Evolutionary conservation across 2,113 vertebrate species (phyloP), one percentile per base, ranked within the genome.

Genomic region (Myotis davidii): DNA sequence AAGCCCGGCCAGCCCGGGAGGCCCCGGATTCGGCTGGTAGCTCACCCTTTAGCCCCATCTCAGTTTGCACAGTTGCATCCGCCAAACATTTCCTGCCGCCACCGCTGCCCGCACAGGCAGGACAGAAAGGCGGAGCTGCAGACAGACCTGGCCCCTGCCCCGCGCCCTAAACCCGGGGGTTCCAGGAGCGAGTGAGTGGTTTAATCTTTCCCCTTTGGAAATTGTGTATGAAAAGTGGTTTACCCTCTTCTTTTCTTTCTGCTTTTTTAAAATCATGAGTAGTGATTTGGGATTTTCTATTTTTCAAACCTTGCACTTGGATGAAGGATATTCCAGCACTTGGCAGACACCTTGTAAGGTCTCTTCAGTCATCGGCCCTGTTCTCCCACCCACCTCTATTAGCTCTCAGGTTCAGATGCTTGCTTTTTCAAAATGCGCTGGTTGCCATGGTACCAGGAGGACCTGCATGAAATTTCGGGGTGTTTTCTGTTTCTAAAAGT

Each of bases 41-140:
- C 54, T 87, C 39, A 61, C 45, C 85, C 94, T 79, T 50, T 42
- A 32, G 18, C 88, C 27, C 87, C 88, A 87, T 82, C 34, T 89
- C 69, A 54, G 95, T 98, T 97, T 98, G 95, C 94, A 95, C 96
- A 96, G 97, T 98, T 95, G 95, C 61, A 94, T 97, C 95, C 83
- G 88, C 94, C 86, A 64, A 91, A 91, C 90, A 70, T 94, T 98
- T 98, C 97, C 97, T 97, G 96, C 65, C 20, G 42, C 67, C 56
- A 21, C 87, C 18, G 42, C 72, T 3, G 37, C 45, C 10, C 17
- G 34, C 59, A 37, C 39, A 16, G 61, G 73, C 50, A 4, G 48
- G 74, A 6, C 34, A 74, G 48, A 93, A 94, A 95, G 72, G 10
- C 73, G 20, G 21, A 37, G 61, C 56, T 81, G 39, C 69, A 37